These are phyloP conservation scores for Tetrao urogallus DNA, from an alignment of 2,113 vertebrate genomes.

Conservation along the genomic window DNA sequence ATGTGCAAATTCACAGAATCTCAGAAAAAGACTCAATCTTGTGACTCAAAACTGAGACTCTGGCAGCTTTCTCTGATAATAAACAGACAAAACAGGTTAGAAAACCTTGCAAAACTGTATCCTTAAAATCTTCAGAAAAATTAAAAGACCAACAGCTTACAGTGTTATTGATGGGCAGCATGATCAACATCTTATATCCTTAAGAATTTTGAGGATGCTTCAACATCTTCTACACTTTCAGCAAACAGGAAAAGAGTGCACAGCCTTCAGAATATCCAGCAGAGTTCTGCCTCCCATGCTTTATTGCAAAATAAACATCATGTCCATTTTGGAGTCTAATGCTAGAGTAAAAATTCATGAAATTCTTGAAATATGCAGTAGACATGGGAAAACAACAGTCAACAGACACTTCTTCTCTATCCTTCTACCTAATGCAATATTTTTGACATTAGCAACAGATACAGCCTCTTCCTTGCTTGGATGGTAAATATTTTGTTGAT, in stretches of 20 bases:
- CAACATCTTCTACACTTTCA: not conserved
- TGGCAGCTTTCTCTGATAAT: not conserved
- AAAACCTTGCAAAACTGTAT: not conserved
- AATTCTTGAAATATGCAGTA: not conserved
- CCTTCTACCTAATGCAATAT: not conserved
- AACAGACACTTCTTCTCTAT: not conserved
- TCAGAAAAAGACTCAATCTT: not conserved
- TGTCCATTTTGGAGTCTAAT: fast-evolving
- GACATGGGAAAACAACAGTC: not conserved
- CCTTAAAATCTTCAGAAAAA: not conserved
- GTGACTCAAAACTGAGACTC: not conserved
- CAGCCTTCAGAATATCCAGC: not conserved
- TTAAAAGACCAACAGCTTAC: not conserved
- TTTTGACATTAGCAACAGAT: not conserved
- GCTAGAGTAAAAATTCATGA: not conserved
- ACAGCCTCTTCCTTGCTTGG: not conserved
- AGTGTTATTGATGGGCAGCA: not conserved
- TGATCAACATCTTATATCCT: not conserved
- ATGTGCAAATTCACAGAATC: not conserved
- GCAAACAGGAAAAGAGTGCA: not conserved
- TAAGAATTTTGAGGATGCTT: not conserved
- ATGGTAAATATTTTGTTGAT: not conserved
- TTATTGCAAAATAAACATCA: not conserved
- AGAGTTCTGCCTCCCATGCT: not conserved
- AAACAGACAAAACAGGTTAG: not conserved